Conservation (phyloP, 2,888 invertebrate genomes). For the Tanytarsus gracilentus region DNA sequence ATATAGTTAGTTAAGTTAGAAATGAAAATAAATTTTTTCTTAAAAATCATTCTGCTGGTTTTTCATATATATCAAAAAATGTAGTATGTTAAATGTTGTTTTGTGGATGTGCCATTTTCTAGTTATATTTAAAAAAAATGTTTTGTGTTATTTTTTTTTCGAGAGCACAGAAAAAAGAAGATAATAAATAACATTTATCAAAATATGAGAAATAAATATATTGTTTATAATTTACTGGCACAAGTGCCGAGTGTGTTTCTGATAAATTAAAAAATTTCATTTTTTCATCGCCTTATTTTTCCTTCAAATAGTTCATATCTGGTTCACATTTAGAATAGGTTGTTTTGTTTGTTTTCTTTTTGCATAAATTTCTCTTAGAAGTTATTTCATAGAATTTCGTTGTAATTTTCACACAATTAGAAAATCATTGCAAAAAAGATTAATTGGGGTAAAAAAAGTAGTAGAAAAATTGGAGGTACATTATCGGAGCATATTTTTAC, state of each 20-base stretch:
- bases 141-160: neutral
- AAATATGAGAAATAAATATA: constrained; percentile 15
- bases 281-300: too few species aligned
- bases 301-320: constrained; percentile 1
- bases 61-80: too few species aligned
- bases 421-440: neutral
- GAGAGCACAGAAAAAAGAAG: neutral
- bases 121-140: neutral
- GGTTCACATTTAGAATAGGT: neutral
- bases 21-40: too few species aligned
- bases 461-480: neutral
- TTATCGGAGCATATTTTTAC: neutral
- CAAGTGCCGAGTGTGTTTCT: constrained; percentile 5
- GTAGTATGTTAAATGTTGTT: too few species aligned
- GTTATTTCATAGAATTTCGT: too few species aligned
- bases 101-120: too few species aligned
- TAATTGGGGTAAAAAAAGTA: neutral
- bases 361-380: too few species aligned
- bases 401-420: too few species aligned
- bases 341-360: neutral
- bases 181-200: constrained; percentile 14
- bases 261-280: neutral
- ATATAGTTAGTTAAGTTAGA: too few species aligned
- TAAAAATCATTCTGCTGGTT: too few species aligned
- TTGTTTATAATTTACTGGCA: constrained; percentile 12